These are phyloP conservation scores for Orchesella flavescens DNA, from an alignment of 2,888 invertebrate species.

Conservation along the genomic window DNA sequence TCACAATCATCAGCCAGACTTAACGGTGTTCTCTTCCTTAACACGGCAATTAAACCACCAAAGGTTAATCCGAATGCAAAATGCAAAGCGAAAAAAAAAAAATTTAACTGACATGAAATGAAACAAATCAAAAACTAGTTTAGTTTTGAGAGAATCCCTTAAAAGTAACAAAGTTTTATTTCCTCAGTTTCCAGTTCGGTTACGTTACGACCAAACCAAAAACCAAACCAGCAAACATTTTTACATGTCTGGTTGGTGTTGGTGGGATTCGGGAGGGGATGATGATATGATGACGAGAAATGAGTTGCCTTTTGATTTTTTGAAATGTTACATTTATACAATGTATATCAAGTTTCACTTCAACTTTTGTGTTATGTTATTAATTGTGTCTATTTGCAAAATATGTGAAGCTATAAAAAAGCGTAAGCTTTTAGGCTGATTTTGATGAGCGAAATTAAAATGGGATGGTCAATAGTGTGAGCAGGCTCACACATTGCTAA, in stretches of 20 bases:
- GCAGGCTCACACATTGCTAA: not conserved
- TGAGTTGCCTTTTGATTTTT: not conserved
- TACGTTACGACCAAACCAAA: constrained; percentile 11
- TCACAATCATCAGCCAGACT: too few relatives aligned
- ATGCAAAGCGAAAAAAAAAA: not conserved
- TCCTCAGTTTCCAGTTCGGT: constrained; percentile 46
- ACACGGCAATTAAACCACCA: constrained; percentile 51
- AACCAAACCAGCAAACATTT: constrained; percentile 3
- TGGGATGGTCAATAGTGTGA: not conserved
- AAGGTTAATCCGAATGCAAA: constrained; percentile 30
- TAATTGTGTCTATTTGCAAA: not conserved
- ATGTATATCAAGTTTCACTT: not conserved
- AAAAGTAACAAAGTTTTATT: constrained; percentile 20
- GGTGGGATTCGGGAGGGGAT: constrained; percentile 5
- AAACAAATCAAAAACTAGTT: constrained; percentile 39
- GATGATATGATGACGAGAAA: not conserved
- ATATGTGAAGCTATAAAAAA: not conserved
- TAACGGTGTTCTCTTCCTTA: constrained; percentile 30
- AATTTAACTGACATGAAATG: constrained; percentile 25
- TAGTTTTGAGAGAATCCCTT: constrained; percentile 16
- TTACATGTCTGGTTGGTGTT: constrained; percentile 15
- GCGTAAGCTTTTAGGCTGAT: not conserved
- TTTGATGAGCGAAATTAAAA: constrained; percentile 4
- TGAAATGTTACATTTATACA: not conserved
- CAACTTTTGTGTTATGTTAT: not conserved